Evolutionary conservation across 2,797 vertebrate species (phyloP).

Genomic region (Orientallactaga sibirica): DNA sequence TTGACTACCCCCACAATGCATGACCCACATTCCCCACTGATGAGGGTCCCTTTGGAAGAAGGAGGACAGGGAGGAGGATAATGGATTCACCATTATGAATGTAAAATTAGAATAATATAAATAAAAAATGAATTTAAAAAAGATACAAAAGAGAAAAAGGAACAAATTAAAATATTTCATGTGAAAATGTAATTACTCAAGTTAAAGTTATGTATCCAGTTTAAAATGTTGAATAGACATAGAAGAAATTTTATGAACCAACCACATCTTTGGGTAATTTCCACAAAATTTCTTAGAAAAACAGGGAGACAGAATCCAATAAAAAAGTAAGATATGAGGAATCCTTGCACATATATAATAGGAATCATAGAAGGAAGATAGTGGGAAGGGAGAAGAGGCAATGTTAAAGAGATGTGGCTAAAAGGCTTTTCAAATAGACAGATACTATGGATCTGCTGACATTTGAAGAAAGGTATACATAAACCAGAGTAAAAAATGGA

Average conservation of each 20-base stretch:
- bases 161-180: not conserved
- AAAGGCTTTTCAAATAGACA: not conserved
- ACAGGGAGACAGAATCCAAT: not conserved
- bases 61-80: too few species aligned
- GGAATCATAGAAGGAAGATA: not conserved
- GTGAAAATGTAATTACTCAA: not conserved
- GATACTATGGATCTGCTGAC: not conserved
- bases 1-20: too few species aligned
- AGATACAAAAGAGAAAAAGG: too few species aligned
- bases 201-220: not conserved
- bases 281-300: not conserved
- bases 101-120: too few species aligned
- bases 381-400: not conserved
- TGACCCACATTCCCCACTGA: too few species aligned
- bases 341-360: not conserved
- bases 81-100: too few species aligned
- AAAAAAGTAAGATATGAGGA: not conserved
- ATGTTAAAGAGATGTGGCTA: not conserved
- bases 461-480: too few species aligned
- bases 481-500: too few species aligned
- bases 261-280: not conserved
- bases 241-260: not conserved
- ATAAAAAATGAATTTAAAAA: too few species aligned
- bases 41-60: too few species aligned
- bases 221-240: not conserved